Evolutionary conservation across 2,797 vertebrate species (phyloP), one percentile per base, ranked within the genome.

Genomic region (Pogonophryne albipinna): DNA sequence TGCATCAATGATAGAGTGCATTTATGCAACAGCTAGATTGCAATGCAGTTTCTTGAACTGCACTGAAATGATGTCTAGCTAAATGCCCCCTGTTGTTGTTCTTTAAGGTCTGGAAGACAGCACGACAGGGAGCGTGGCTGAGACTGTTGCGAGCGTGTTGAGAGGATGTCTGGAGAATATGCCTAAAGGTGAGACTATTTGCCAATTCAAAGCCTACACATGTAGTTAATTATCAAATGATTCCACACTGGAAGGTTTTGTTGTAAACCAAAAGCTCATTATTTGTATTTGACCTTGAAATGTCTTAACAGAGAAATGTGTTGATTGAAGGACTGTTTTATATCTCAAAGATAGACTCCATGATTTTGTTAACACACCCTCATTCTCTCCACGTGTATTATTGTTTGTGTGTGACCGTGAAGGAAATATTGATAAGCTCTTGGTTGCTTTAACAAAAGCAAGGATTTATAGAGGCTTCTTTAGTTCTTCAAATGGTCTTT

Each of bases 131-230:
- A 97, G 95, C 0, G 97, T 99, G 67, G 98, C 97, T 0, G 97
- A 99, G 82, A 97, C 97, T 0, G 96, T 99, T 2, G 94, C 96
- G n/a, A 96, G 96, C 49, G 97, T 99, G 23, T 89, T 99, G 72
- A 94, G 96, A 66, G 96, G 97, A 49, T 99, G 98, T 80, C 89
- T 99, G 42, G 97, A 99, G 85, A 99, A 96, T 71, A 98, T 99
- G 97, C 97, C 97, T 4, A 96, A 96, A 93, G 93, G 95, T 96
- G 85, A 92, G 89, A 76, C 14, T 9, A 41, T 19, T 13, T 79
- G 4, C 10, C 45, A 73, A 64, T 6, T 4, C 44, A 51, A 45
- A 8, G 58, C 20, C 13, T 19, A 0, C 41, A 12, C 17, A 42
- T 41, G 8, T 14, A 27, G 19, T 49, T 55, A 27, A 38, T 42